Evolutionary conservation across 2,113 vertebrate species (phyloP), one percentile per base, ranked within the genome.

Genomic region (Scomber colias): DNA sequence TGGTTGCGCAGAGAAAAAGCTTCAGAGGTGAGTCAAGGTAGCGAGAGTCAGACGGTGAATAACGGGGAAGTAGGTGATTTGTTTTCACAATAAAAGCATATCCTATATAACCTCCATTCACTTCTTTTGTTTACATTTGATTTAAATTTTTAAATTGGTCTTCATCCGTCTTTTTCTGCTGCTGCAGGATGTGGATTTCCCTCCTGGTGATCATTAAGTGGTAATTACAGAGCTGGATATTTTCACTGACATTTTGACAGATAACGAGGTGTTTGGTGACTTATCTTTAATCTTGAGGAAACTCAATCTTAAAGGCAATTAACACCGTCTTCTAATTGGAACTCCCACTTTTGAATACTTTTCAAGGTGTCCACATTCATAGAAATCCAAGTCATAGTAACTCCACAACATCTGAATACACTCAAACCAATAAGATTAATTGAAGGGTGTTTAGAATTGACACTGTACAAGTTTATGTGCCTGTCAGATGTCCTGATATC

Each of bases 1-100:
- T 75, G 74, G 75, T 83, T 89, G 91, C 80, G 80, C 88, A 91
- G 83, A 73, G 78, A 72, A 89, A 89, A 92, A 85, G 71, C 85
- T 85, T 70, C 55, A 73, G 70, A 80, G 83, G 64, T 81, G 21
- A 57, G 83, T 92, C 75, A 89, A 89, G 71, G 68, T 82, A 70
- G 54, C 17, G 57, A 72, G 49, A 86, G 69, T 79, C 51, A 59
- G 19, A 72, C 57, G 56, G 16, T 27, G 61, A 57, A 62, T 45
- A 10, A 84, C 49, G 64, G 51, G 79, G 56, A 87, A 75, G 45
- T 31, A 13, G 35, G 11, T 5, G 4, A 59, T 17, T 21, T 30
- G 2, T 67, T 48, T 91, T 84, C 87, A 92, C 45, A 92, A 90
- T 91, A 93, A 91, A 87, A 91, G 87, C 82, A 86, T 14, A 2